Percentiles rank a stretch among this genome's conserved stretches.
phyloP scores from a whole-genome alignment of 2,113 vertebrate genomes.

The Pseudonaja textilis region DNA sequence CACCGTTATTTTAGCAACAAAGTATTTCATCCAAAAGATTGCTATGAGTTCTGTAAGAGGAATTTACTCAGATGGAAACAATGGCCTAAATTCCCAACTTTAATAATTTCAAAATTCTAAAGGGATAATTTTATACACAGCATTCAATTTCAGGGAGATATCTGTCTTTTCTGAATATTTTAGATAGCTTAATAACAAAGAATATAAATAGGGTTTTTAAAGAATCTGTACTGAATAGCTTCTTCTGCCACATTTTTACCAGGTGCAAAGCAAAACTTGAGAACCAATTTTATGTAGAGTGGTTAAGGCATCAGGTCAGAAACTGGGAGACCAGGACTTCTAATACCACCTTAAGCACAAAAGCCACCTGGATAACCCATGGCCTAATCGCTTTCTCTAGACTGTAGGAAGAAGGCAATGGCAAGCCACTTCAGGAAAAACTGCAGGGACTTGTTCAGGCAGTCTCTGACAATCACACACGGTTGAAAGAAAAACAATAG shows the following conservation, averaged over 20 bases:
- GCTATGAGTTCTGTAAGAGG: neutral
- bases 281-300: neutral
- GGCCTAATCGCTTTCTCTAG: neutral
- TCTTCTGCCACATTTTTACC: constrained; percentile 14
- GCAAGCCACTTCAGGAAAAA: neutral
- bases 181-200: neutral
- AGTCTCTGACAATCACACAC: neutral
- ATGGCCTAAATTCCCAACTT: neutral
- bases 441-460: neutral
- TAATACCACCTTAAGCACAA: neutral
- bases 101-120: neutral
- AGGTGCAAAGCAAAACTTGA: neutral
- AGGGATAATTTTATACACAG: neutral
- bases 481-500: neutral
- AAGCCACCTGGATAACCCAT: neutral
- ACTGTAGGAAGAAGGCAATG: too few relatives aligned
- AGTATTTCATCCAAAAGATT: neutral
- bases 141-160: neutral
- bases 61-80: neutral
- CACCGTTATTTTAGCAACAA: neutral
- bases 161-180: neutral
- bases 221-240: constrained; percentile 1
- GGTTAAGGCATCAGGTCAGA: neutral
- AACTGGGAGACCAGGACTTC: neutral
- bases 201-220: neutral